Conservation (phyloP, 2,113 vertebrate species). For the Xenopus laevis region DNA sequence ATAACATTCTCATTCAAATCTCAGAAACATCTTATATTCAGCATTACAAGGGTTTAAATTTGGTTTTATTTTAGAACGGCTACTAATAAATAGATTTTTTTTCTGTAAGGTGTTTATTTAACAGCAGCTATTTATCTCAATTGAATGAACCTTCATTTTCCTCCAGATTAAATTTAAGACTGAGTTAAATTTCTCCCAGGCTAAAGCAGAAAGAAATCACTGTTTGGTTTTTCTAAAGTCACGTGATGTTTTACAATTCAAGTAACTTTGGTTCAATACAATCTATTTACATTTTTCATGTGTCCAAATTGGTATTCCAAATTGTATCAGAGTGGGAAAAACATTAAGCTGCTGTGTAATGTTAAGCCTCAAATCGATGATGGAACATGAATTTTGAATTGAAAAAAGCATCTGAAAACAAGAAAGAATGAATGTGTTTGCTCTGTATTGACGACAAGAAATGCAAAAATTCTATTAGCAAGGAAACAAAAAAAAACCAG, state of each 20-base stretch:
- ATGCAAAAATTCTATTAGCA: neutral
- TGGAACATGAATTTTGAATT: conserved; percentile 42
- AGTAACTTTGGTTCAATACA: conserved; percentile 28
- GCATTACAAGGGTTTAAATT: conserved; percentile 36
- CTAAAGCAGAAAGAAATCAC: conserved; percentile 9
- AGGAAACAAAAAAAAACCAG: neutral
- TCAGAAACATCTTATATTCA: conserved; percentile 31
- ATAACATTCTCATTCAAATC: conserved; percentile 36
- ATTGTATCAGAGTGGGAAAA: conserved; percentile 30
- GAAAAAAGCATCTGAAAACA: conserved; percentile 31
- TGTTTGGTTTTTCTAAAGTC: conserved; percentile 6
- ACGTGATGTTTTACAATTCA: conserved; percentile 15
- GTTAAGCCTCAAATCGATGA: conserved; percentile 39
- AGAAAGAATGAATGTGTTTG: conserved; percentile 1
- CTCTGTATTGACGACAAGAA: neutral
- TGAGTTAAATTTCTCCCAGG: conserved; percentile 28
- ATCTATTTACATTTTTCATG: conserved; percentile 40
- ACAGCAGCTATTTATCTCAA: conserved; percentile 41
- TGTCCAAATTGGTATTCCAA: conserved; percentile 44
- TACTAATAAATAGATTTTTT: conserved; percentile 43
- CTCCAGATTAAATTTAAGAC: conserved; percentile 37
- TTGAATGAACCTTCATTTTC: conserved; percentile 42
- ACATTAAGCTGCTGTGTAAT: conserved; percentile 24
- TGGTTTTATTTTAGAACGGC: conserved; percentile 35
- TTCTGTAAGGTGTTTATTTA: conserved; percentile 34